Conservation (phyloP, 2,113 vertebrate genomes). For the Mungos mungo region DNA sequence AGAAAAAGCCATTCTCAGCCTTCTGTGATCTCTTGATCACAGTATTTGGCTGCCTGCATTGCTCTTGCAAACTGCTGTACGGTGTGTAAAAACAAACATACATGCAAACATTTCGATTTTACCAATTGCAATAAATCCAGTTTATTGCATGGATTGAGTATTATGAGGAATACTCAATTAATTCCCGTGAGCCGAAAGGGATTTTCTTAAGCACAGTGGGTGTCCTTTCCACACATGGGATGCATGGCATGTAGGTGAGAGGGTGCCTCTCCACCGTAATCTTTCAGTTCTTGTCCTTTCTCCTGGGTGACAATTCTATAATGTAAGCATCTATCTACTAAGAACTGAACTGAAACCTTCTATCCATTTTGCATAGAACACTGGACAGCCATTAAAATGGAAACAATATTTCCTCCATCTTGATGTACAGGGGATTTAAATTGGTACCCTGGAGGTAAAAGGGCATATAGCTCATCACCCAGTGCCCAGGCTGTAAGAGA, state of each 20-base stretch:
- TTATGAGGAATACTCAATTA: slow-evolving; percentile 1
- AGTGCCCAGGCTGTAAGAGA: background rate
- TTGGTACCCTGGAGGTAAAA: slow-evolving; percentile 58
- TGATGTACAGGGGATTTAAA: slow-evolving; percentile 60
- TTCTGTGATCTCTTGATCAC: background rate
- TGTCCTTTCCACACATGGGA: background rate
- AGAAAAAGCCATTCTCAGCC: background rate
- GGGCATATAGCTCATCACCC: slow-evolving; percentile 30
- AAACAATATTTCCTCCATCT: slow-evolving; percentile 58
- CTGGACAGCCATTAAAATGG: slow-evolving; percentile 56
- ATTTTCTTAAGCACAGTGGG: background rate
- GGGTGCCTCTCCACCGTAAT: background rate
- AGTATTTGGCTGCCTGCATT: background rate
- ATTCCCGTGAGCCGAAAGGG: slow-evolving; percentile 4
- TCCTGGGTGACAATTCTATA: slow-evolving; percentile 53
- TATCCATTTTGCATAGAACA: slow-evolving; percentile 54
- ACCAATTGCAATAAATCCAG: slow-evolving; percentile 4
- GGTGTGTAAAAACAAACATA: background rate
- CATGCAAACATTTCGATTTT: background rate
- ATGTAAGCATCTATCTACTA: slow-evolving; percentile 57
- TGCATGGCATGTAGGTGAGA: background rate
- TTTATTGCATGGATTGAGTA: background rate
- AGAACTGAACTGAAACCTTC: slow-evolving; percentile 45
- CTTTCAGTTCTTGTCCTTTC: slow-evolving; percentile 47
- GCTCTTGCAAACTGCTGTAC: background rate